Evolutionary conservation across 2,113 vertebrate species (phyloP), one percentile per base, ranked within the genome.

Genomic region (Ploceus nigricollis): DNA sequence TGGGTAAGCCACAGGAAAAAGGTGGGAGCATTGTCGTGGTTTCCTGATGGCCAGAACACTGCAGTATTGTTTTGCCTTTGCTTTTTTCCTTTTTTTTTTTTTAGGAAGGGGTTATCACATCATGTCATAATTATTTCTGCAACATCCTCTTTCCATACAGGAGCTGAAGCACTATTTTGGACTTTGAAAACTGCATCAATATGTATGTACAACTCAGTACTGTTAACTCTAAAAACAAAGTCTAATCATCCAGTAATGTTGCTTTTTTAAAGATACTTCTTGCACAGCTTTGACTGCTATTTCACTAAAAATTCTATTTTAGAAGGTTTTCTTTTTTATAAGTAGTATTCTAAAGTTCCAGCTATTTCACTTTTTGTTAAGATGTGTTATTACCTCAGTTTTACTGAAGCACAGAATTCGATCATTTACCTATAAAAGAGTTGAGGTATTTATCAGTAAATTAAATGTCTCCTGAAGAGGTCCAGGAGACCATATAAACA

Each of bases 1-100:
- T 96, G 98, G 98, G 98, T 98, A 98, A 99, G 98, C 97, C 97
- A 98, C 99, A 99, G 99, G 99, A 99, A 99, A 99, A 99, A 99
- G 99, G 98, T 99, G 99, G 98, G 98, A 98, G 98, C 97, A 99
- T 99, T 99, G 98, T 99, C 97, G 89, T 27, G 92, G 98, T 98
- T 99, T 99, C 99, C 99, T 99, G 99, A 98, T 97, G 98, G 98
- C 97, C 96, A 90, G 96, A 97, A 97, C 97, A 94, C 97, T 86
- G 81, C 80, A 88, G 98, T 95, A 98, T 98, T 98, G 98, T 99
- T 98, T 97, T 93, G 82, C 87, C 87, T 92, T 82, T 96, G 90
- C 92, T 92, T 97, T 97, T 97, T 60, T 80, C 95, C 97, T 91
- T 97, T 92, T 90, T 96, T 95, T 95, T 97, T 97, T 90, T 71